Evolutionary conservation across 2,888 invertebrate species (phyloP).

Genomic region (Lasioglossum calceatum): DNA sequence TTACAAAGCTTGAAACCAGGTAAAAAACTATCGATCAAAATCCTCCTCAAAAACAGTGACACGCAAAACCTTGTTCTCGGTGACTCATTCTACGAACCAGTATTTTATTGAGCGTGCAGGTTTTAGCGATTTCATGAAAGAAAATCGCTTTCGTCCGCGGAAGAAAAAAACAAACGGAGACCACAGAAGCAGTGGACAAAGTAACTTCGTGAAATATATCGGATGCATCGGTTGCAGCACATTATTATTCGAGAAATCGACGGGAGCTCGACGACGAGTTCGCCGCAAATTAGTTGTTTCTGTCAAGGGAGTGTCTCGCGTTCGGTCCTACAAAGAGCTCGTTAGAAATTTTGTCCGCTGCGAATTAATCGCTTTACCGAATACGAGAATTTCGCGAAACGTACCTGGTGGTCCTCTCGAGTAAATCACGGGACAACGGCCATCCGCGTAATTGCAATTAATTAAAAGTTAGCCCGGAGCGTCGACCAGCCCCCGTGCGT

Average conservation of each 20-base stretch:
- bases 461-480: slow-evolving; percentile 50
- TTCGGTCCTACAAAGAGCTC: slow-evolving; percentile 29
- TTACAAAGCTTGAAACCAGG: neutral
- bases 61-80: neutral
- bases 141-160: neutral
- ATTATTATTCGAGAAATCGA: slow-evolving; percentile 5
- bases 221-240: neutral
- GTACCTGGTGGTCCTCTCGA: slow-evolving; percentile 4
- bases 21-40: neutral
- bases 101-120: neutral
- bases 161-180: neutral
- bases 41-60: neutral
- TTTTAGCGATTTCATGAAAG: neutral
- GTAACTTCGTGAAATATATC: neutral
- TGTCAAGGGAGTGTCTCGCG: neutral
- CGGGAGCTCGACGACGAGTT: neutral
- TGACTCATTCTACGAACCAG: neutral
- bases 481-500: neutral
- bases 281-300: slow-evolving; percentile 38
- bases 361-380: slow-evolving; percentile 51
- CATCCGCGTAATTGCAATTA: slow-evolving; percentile 49
- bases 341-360: slow-evolving; percentile 40
- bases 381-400: slow-evolving; percentile 50
- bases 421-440: slow-evolving; percentile 48
- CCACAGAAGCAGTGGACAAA: neutral